These are phyloP conservation scores for Cyanistes caeruleus DNA, from an alignment of 2,113 vertebrate genomes.

Conservation along the genomic window DNA sequence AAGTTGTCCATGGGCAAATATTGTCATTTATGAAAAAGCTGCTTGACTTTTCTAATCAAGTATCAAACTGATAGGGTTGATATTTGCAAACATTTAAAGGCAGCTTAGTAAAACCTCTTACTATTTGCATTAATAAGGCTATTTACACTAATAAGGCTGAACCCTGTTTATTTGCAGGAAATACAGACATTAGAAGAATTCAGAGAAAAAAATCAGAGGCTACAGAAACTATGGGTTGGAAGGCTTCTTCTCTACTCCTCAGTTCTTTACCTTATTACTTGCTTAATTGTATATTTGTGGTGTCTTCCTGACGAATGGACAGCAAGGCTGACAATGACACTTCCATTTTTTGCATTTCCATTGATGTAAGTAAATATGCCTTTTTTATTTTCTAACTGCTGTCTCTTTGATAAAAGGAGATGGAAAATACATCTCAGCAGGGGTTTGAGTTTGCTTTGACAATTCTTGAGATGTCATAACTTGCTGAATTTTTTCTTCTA, in stretches of 20 bases:
- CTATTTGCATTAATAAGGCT: neutral
- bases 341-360: slow-evolving; percentile 92
- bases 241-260: slow-evolving; percentile 91
- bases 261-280: slow-evolving; percentile 86
- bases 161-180: slow-evolving; percentile 79
- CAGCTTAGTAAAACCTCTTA: neutral
- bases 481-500: neutral
- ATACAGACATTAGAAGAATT: slow-evolving; percentile 92
- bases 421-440: slow-evolving; percentile 11
- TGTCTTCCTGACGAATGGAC: slow-evolving; percentile 91
- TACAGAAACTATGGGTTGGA: slow-evolving; percentile 92
- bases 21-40: neutral
- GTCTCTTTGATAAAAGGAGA: neutral
- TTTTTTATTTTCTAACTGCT: neutral
- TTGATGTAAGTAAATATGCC: slow-evolving; percentile 86
- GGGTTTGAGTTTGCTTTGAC: slow-evolving; percentile 9
- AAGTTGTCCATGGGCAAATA: neutral
- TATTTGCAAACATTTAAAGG: neutral
- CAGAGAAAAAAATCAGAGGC: slow-evolving; percentile 92
- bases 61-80: neutral
- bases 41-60: neutral
- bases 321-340: slow-evolving; percentile 84
- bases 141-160: neutral
- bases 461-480: slow-evolving; percentile 5
- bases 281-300: slow-evolving; percentile 90